phyloP scores from a whole-genome alignment of 1,140 invertebrate species.

The Pogonognathellus flavescens region DNA sequence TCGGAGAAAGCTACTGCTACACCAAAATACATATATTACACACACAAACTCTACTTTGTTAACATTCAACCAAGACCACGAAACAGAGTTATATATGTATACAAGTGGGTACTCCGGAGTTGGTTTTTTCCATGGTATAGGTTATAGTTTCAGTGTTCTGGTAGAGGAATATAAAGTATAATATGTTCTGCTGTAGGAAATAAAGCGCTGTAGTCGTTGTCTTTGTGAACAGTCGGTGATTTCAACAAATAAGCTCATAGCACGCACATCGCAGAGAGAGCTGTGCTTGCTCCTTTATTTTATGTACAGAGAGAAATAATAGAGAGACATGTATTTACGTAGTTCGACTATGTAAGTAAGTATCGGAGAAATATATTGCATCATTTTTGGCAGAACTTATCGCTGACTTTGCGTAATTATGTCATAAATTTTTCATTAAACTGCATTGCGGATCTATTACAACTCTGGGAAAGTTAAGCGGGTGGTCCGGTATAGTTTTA shows the following conservation, averaged over 20 bases:
- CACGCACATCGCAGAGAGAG: constrained; percentile 23
- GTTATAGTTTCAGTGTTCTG: too few species aligned
- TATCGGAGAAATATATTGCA: constrained; percentile 59
- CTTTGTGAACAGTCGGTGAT: background rate
- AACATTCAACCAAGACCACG: constrained; percentile 1
- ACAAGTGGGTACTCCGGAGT: too few species aligned
- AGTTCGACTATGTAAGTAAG: constrained; percentile 24
- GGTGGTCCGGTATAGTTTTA: background rate
- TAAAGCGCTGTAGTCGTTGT: background rate
- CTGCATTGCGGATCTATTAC: constrained; percentile 62
- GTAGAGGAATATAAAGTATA: too few species aligned
- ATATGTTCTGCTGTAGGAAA: background rate
- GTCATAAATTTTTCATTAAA: constrained; percentile 66
- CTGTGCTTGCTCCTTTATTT: too few species aligned
- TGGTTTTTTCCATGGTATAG: too few species aligned
- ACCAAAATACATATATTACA: background rate
- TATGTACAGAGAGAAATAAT: background rate
- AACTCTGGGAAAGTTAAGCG: constrained; percentile 12
- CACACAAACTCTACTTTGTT: background rate
- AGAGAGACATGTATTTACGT: constrained; percentile 41
- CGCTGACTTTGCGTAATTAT: constrained; percentile 67
- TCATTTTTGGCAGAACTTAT: constrained; percentile 66
- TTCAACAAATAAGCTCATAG: constrained; percentile 36
- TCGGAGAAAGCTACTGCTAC: too few species aligned
- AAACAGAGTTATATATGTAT: too few species aligned